Evolutionary conservation across 1,140 invertebrate genomes (phyloP).

Genomic region (Samia ricini): DNA sequence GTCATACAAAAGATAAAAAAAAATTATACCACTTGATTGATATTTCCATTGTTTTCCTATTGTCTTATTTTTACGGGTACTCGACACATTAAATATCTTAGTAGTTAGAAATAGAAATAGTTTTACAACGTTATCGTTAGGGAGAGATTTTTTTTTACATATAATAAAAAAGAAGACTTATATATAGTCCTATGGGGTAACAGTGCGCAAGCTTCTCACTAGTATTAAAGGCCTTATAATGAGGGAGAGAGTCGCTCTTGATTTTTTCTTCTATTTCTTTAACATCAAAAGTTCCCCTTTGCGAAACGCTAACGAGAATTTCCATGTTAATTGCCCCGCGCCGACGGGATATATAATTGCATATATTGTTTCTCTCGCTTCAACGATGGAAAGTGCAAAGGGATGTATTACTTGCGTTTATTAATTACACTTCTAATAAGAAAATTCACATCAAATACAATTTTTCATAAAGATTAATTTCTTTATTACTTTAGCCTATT

Average conservation of each 20-base stretch:
- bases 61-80: too few relatives aligned
- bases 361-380: constrained; percentile 59
- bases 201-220: constrained; percentile 49
- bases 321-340: constrained; percentile 64
- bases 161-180: not conserved
- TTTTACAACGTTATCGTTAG: not conserved
- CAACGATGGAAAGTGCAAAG: constrained; percentile 38
- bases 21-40: too few relatives aligned
- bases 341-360: constrained; percentile 61
- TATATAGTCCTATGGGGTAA: constrained; percentile 18
- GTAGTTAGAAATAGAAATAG: too few relatives aligned
- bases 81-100: too few relatives aligned
- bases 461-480: too few relatives aligned
- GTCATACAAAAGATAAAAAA: too few relatives aligned
- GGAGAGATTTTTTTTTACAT: not conserved
- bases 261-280: constrained; percentile 60
- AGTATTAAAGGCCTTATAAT: constrained; percentile 66
- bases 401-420: constrained; percentile 46
- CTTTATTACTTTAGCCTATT: too few relatives aligned
- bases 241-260: constrained; percentile 54
- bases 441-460: constrained; percentile 9
- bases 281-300: constrained; percentile 69
- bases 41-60: too few relatives aligned
- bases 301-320: constrained; percentile 67
- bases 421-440: constrained; percentile 43